Base-by-base conservation (phyloP, 2,888 invertebrate genomes). In the Tinea semifulvella region DNA sequence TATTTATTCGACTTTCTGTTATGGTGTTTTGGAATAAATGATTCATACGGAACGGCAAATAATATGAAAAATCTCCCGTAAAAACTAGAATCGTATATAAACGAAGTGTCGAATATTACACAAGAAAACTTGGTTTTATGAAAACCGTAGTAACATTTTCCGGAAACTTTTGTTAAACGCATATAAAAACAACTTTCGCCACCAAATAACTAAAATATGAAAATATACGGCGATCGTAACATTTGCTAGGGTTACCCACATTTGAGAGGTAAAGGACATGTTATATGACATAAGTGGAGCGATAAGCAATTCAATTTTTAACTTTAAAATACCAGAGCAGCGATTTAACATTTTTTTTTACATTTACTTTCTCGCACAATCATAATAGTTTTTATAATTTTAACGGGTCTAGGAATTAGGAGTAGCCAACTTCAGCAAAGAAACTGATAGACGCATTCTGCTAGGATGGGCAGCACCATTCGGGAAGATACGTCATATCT, bases 111-210 rank as follows among this genome's bases (percentile, higher is more conserved):
- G n/a, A 31, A 31, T 14, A 31, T 13, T 31, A 31, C 31, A 31
- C 11, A 7, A 11, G 31, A 14, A 14, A 31, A 31, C 31, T 14
- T 31, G 31, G 3, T 31, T 31, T 31, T 31, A 31, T 31, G 31
- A 13, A 31, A 31, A 11, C 11, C 31, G 31, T n/a, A 31, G 13
- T 6, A 26, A 31, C 31, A 31, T n/a, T 31, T 31, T 14, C 31
- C 14, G 31, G 18, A 18, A 36, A 36, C 36, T 36, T 36, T 18
- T 36, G 36, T 18, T 36, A 36, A 36, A 36, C 36, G 36, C 17
- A 5, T 36, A 36, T 18, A 36, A 36, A 36, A 36, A 36, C 36
- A 36, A 36, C 36, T 36, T 36, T 36, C 36, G 8, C 36, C 18
- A 3, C 18, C 16, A 14, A 14, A 36, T 36, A 18, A 36, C 16